A percentile compares a stretch with the other conserved stretches of the same genome.
phyloP scores from a whole-genome alignment of 1,140 invertebrate species.

The Apis florea region DNA sequence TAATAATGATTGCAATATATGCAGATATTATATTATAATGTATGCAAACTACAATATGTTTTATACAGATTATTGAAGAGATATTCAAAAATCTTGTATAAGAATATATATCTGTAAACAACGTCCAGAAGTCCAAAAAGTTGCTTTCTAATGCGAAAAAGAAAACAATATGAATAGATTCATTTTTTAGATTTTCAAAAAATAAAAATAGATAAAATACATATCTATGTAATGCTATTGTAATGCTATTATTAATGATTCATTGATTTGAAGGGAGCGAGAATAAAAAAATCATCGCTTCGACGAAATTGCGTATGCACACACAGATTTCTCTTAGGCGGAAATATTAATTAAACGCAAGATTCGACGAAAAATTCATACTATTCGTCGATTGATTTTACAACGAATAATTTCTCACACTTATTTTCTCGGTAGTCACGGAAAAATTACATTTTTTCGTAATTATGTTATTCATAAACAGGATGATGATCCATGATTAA shows the following conservation, averaged over 20 bases:
- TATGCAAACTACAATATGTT: too few species aligned
- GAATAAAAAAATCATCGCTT: constrained; percentile 27
- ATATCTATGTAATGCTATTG: background rate
- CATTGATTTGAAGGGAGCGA: background rate
- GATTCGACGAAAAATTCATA: constrained; percentile 25
- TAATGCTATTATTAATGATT: background rate
- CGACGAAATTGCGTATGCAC: constrained; percentile 56
- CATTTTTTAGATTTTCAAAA: background rate
- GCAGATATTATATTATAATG: too few species aligned
- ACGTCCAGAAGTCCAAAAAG: too few species aligned
- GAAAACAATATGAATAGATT: background rate
- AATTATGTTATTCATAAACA: background rate
- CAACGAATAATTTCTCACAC: constrained; percentile 11
- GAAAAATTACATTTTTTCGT: background rate
- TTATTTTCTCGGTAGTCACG: background rate
- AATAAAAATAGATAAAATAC: constrained; percentile 1
- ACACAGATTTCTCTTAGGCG: constrained; percentile 73
- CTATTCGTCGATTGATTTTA: constrained; percentile 8
- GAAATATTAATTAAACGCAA: constrained; percentile 72
- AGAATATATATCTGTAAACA: too few species aligned
- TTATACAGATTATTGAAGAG: too few species aligned
- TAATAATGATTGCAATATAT: too few species aligned
- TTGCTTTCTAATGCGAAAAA: background rate
- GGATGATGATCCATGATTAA: background rate
- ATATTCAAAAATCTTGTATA: too few species aligned